Evolutionary conservation across 2,113 vertebrate species (phyloP), one percentile per base, ranked within the genome.

Genomic region (Aythya baeri): DNA sequence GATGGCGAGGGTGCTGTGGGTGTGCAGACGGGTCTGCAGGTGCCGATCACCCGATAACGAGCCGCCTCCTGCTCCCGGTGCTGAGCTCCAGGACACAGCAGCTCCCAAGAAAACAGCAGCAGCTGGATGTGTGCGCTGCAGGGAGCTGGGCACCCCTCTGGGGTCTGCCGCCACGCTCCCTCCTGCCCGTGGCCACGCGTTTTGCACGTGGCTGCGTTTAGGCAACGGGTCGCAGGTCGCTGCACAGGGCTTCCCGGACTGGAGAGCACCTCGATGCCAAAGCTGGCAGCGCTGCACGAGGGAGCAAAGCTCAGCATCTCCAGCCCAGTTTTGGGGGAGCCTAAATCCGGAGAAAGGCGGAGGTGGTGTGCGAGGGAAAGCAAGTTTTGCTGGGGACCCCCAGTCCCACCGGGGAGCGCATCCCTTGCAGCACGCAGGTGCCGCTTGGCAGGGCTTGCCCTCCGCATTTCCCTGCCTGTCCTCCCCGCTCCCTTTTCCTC

Each of bases 301-400:
- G 63, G 65, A 36, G 23, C 0, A 1, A 38, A 44, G 79, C 41
- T 58, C 52, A 12, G 70, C 15, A 66, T 7, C 46, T 52, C 34
- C 46, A 6, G 3, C 31, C 3, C 1, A 62, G 32, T 20, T 63
- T 72, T 57, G 8, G 4, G 16, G 29, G 32, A 75, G 16, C 5
- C 0, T 2, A 6, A 61, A 23, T 16, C 29, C 25, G 26, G 46
- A 50, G 1, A 22, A 23, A 62, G 75, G 34, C 2, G 38, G 54
- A 2, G 2, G 0, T 0, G n/a, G 29, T 6, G 22, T n/a, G n/a
- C 14, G 44, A 13, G 2, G 22, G 6, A 18, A 61, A 36, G 68
- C 52, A 17, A 1, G 3, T 20, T 44, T 41, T n/a, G 4, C 46
- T 27, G 59, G 38, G 26, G 1, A 2, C 25, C 7, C 91, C 68